These are phyloP conservation scores for Hoplostethus mediterraneus DNA, from an alignment of 2,797 vertebrate species.

Conservation along the genomic window DNA sequence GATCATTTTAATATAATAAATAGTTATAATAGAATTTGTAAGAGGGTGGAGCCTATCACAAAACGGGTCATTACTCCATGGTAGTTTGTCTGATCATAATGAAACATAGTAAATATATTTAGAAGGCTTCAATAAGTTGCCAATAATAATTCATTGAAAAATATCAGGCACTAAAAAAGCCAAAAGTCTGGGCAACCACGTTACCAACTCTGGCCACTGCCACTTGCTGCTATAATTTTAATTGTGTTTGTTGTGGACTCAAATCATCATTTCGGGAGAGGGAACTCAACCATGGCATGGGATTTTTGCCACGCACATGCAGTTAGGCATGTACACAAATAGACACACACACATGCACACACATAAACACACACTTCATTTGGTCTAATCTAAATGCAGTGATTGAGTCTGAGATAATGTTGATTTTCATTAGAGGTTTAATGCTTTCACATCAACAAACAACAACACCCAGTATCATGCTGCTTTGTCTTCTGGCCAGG, in stretches of 20 bases:
- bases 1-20: too few species aligned
- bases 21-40: too few species aligned
- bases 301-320: background rate
- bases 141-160: too few species aligned
- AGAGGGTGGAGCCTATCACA: too few species aligned
- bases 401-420: constrained; percentile 25
- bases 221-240: constrained; percentile 5
- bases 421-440: constrained; percentile 28
- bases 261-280: constrained; percentile 22
- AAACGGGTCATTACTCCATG: too few species aligned
- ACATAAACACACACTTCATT: background rate
- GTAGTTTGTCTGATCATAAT: too few species aligned
- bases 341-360: background rate
- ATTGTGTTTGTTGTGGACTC: constrained; percentile 27
- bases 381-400: constrained; percentile 9
- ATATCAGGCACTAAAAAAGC: too few species aligned
- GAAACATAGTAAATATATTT: too few species aligned
- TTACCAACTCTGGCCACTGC: too few species aligned
- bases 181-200: too few species aligned
- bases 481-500: background rate
- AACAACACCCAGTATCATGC: too few species aligned
- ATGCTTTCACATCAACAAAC: background rate
- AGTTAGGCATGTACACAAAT: background rate
- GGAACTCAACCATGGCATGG: background rate
- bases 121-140: too few species aligned